These are phyloP conservation scores for Euleptes europaea DNA, from an alignment of 2,113 vertebrate genomes.

Conservation along the genomic window DNA sequence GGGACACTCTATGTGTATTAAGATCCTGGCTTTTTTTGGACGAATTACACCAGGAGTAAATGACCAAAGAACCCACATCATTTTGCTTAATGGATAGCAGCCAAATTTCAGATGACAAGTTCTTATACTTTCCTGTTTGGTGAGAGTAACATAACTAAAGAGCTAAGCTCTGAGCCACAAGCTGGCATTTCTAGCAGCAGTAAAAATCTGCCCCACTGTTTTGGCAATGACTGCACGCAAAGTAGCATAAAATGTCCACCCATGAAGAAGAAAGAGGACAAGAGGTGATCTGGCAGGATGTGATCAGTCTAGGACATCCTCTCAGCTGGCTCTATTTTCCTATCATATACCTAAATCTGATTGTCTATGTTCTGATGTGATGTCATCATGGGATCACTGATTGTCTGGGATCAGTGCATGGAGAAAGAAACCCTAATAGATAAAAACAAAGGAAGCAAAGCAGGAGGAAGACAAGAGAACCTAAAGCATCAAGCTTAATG, in stretches of 20 bases:
- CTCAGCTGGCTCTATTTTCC: not conserved
- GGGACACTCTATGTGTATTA: fast-evolving
- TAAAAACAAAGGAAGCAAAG: not conserved
- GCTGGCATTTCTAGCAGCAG: not conserved
- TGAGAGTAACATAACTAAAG: not conserved
- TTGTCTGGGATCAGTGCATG: not conserved
- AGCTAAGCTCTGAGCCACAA: not conserved
- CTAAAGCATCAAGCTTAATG: not conserved
- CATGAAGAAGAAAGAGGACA: not conserved
- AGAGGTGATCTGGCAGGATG: not conserved
- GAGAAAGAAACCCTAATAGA: not conserved
- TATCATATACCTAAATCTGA: not conserved
- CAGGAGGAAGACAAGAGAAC: not conserved
- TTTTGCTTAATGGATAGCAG: not conserved
- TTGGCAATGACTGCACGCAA: not conserved
- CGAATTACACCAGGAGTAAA: not conserved
- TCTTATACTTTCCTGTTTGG: not conserved
- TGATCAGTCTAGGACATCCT: not conserved
- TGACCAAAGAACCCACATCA: not conserved
- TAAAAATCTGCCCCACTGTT: not conserved
- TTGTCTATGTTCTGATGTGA: not conserved
- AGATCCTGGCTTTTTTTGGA: fast-evolving
- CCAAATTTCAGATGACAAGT: not conserved
- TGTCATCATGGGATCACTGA: not conserved
- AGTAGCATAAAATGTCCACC: not conserved